phyloP scores from a whole-genome alignment of 2,113 vertebrate species.

The Laticauda laticaudata region DNA sequence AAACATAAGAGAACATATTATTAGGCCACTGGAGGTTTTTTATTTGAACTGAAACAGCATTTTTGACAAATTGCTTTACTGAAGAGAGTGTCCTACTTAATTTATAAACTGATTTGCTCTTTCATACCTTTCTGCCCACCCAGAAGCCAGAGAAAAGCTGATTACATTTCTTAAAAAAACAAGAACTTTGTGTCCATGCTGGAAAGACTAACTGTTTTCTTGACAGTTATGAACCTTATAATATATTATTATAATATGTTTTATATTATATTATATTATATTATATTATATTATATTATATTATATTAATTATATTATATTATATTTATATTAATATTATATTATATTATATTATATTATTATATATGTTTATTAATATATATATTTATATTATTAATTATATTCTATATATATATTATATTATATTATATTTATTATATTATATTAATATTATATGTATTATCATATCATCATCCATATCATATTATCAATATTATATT shows the following conservation, averaged over 20 bases:
- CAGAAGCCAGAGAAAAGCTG: constrained; percentile 14
- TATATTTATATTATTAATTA: too few relatives aligned
- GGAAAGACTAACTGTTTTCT: neutral
- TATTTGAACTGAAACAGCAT: neutral
- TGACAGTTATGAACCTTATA: neutral
- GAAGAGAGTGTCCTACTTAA: constrained; percentile 34
- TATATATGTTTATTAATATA: too few relatives aligned
- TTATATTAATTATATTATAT: too few relatives aligned
- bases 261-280: neutral
- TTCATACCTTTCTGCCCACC: constrained; percentile 15
- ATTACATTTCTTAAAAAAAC: neutral
- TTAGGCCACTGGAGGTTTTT: constrained; percentile 5
- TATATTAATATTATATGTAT: neutral
- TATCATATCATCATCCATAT: too few relatives aligned
- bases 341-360: too few relatives aligned
- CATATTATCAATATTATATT: neutral
- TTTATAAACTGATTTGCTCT: neutral
- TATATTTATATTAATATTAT: too few relatives aligned
- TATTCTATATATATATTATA: too few relatives aligned
- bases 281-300: neutral
- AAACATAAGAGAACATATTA: constrained; percentile 4
- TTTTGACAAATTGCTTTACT: constrained; percentile 28
- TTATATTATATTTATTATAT: too few relatives aligned
- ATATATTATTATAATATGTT: neutral
- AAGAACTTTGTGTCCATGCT: neutral